Conservation (phyloP, 2,888 invertebrate genomes). For the Parnassius orleans region DNA sequence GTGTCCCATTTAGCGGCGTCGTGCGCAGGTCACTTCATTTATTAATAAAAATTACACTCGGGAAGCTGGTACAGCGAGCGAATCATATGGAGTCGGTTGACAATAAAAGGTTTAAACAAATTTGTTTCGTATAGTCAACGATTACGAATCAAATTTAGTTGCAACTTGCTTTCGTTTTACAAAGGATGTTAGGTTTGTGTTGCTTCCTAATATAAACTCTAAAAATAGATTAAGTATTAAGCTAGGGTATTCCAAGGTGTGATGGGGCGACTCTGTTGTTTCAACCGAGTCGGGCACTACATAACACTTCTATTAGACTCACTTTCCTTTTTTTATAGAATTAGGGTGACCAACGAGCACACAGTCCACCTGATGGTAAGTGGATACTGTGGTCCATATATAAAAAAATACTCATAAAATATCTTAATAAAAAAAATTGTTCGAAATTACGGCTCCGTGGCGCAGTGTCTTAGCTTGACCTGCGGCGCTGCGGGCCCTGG, state of each 20-base stretch:
- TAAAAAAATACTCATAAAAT: no score
- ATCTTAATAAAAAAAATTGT: no score
- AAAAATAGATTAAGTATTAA: conserved; percentile 21
- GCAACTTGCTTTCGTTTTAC: conserved; percentile 4
- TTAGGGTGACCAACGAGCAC: no score
- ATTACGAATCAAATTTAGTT: background rate
- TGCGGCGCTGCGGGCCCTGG: no score
- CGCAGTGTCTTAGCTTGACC: no score
- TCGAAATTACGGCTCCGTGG: no score
- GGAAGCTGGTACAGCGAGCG: conserved; percentile 40
- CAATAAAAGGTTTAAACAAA: background rate
- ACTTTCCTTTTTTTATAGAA: background rate
- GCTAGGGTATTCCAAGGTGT: conserved; percentile 24
- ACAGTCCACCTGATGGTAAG: no score
- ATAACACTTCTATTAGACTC: background rate
- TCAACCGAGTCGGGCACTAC: conserved; percentile 9
- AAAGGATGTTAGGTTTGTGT: conserved; percentile 25
- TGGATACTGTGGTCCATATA: no score
- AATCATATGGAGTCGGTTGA: conserved; percentile 4
- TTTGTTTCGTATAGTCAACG: conserved; percentile 5
- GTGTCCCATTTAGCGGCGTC: conserved; percentile 42
- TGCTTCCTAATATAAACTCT: conserved; percentile 25
- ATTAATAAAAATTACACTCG: conserved; percentile 64
- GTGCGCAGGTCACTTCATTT: conserved; percentile 69
- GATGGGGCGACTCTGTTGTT: conserved; percentile 7